Percentiles rank a stretch among this genome's conserved stretches.
phyloP scores from a whole-genome alignment of 2,888 invertebrate genomes.

The Dromius quadrimaculatus region DNA sequence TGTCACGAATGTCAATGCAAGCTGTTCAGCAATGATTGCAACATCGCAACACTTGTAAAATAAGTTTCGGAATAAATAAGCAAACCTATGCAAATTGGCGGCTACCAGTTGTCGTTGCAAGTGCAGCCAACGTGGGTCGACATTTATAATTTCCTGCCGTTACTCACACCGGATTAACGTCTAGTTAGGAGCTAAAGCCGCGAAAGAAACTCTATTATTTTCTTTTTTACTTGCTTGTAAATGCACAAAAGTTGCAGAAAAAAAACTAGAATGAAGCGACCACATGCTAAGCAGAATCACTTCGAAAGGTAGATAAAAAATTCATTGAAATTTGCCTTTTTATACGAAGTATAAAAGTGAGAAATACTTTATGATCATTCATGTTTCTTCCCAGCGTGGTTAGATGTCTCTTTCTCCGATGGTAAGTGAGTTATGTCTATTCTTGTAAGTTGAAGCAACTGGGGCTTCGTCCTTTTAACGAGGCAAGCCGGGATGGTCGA shows the following conservation, averaged over 20 bases:
- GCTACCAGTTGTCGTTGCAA: conserved; percentile 30
- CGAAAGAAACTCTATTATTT: background rate
- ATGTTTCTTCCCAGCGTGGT: too few relatives aligned
- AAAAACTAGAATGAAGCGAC: too few relatives aligned
- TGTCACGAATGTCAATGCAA: conserved; percentile 36
- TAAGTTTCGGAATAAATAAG: conserved; percentile 36
- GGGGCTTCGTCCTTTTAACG: conserved; percentile 42
- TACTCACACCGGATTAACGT: conserved; percentile 28
- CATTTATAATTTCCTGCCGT: conserved; percentile 31
- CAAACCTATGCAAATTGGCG: conserved; percentile 28
- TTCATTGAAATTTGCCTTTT: too few relatives aligned
- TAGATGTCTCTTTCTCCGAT: too few relatives aligned
- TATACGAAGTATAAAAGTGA: too few relatives aligned
- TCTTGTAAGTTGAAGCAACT: conserved; percentile 32
- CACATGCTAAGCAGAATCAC: too few relatives aligned
- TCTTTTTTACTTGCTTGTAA: background rate
- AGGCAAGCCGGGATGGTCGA: conserved; percentile 54
- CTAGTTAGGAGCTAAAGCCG: conserved; percentile 20
- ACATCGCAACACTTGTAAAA: conserved; percentile 33
- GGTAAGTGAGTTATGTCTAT: conserved; percentile 46
- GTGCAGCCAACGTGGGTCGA: conserved; percentile 22
- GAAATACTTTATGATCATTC: too few relatives aligned
- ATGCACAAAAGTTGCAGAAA: too few relatives aligned
- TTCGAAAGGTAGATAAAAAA: too few relatives aligned
- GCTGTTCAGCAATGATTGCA: conserved; percentile 33